Evolutionary conservation across 2,888 invertebrate species (phyloP).

Genomic region (Tetropium fuscum): DNA sequence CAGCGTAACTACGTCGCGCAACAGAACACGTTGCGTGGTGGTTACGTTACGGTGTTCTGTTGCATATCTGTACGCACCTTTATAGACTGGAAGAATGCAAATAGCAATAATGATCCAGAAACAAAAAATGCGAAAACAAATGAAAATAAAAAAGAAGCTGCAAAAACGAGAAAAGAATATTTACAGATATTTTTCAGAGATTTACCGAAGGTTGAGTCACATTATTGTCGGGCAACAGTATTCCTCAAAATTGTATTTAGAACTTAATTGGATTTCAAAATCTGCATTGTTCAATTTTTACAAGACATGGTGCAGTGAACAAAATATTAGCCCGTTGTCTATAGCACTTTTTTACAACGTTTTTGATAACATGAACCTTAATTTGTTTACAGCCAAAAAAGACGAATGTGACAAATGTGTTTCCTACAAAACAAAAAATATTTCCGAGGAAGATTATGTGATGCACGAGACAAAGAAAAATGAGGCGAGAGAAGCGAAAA

Average conservation of each 20-base stretch:
- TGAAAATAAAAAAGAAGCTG: no score
- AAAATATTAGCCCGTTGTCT: background rate
- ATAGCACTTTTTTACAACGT: background rate
- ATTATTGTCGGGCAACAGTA: background rate
- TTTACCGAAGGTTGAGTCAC: background rate
- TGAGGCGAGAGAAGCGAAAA: background rate
- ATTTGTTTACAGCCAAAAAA: background rate
- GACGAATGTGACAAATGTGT: slow-evolving; percentile 9
- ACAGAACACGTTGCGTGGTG: no score
- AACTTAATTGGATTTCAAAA: background rate
- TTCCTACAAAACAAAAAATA: background rate
- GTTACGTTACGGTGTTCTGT: no score
- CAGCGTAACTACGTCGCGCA: no score
- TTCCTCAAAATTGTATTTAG: no score
- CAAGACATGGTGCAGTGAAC: background rate
- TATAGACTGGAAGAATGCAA: no score
- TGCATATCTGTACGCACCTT: no score
- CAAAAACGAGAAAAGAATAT: background rate
- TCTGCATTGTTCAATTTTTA: background rate
- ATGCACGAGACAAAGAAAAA: background rate
- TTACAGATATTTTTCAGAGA: background rate
- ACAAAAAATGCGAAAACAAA: no score
- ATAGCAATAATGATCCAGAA: no score
- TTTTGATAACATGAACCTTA: background rate
- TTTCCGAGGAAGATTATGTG: background rate